These are phyloP conservation scores for Drosophila pseudotakahashii DNA, from an alignment of 2,888 invertebrate genomes.

Conservation along the genomic window DNA sequence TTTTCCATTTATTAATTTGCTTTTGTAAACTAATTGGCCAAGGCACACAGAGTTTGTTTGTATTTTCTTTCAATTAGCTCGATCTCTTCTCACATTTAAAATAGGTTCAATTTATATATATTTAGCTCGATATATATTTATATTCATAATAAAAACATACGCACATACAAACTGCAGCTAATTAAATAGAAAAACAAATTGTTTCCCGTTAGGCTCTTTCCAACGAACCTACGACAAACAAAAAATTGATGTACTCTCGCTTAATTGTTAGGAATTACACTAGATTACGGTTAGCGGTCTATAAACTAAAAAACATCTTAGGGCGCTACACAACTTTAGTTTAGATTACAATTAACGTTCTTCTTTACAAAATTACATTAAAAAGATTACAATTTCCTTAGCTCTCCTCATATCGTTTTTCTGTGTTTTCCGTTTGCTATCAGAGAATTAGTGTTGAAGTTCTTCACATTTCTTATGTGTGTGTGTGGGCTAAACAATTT, in stretches of 20 bases:
- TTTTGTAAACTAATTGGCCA: slow-evolving; percentile 74
- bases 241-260: slow-evolving; percentile 60
- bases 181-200: slow-evolving; percentile 45
- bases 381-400: slow-evolving; percentile 36
- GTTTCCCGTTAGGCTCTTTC: slow-evolving; percentile 51
- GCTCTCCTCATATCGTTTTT: slow-evolving; percentile 4
- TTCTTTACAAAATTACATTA: slow-evolving; percentile 47
- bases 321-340: slow-evolving; percentile 50
- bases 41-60: slow-evolving; percentile 63
- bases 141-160: slow-evolving; percentile 38
- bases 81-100: slow-evolving; percentile 33
- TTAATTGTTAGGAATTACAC: slow-evolving; percentile 64
- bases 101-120: slow-evolving; percentile 13
- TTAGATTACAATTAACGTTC: slow-evolving; percentile 51
- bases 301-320: slow-evolving; percentile 79
- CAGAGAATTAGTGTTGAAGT: slow-evolving; percentile 37
- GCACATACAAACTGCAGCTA: slow-evolving; percentile 52
- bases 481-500: slow-evolving; percentile 55
- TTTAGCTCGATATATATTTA: slow-evolving; percentile 11
- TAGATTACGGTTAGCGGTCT: slow-evolving; percentile 72
- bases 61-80: slow-evolving; percentile 37
- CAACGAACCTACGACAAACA: slow-evolving; percentile 59
- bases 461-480: not conserved
- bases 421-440: slow-evolving; percentile 31
- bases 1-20: slow-evolving; percentile 73